Evolutionary conservation across 2,888 invertebrate genomes (phyloP), one percentile per base, ranked within the genome.

Genomic region (Hydrotaea cyrtoneurina): DNA sequence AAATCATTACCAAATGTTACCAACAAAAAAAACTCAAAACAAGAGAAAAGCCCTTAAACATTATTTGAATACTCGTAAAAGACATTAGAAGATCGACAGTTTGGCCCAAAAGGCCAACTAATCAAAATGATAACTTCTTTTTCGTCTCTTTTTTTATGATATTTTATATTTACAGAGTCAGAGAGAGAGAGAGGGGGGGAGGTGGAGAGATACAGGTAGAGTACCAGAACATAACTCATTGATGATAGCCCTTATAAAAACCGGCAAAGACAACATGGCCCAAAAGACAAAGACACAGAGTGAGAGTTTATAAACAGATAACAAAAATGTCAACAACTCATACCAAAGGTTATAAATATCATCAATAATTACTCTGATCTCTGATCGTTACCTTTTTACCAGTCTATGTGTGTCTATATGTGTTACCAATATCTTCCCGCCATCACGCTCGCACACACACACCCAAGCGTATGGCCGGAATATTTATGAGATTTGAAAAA

Each of bases 251-350:
- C 17, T 3, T 36, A 69, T 39, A 21, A 55, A 69, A 43, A 8
- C 50, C 2, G 1, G 2, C n/a, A 50, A n/a, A 50, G 50, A 15
- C n/a, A 43, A 43, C 43, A n/a, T 2, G n/a, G 50, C n/a, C 50
- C 15, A 50, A n/a, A 39, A 39, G 1, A 39, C 39, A 71, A 80
- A 4, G 64, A 21, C 66, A 43, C 73, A 39, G 19, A n/a, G 46
- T 53, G 31, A 81, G n/a, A 59, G 71, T 83, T 78, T 73, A 76
- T 78, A 80, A 71, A 76, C 59, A 86, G 89, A 90, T 90, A 90
- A 90, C 83, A 78, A 88, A 90, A 89, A 89, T 90, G 91, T 90
- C 90, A 91, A 90, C 90, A 91, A 87, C 82, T 89, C 81, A 72
- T 86, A 84, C 85, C 50, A 85, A 85, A 81, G 87, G 86, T 87